These are phyloP conservation scores for Theristicus caerulescens DNA, from an alignment of 2,113 vertebrate species.

Conservation along the genomic window DNA sequence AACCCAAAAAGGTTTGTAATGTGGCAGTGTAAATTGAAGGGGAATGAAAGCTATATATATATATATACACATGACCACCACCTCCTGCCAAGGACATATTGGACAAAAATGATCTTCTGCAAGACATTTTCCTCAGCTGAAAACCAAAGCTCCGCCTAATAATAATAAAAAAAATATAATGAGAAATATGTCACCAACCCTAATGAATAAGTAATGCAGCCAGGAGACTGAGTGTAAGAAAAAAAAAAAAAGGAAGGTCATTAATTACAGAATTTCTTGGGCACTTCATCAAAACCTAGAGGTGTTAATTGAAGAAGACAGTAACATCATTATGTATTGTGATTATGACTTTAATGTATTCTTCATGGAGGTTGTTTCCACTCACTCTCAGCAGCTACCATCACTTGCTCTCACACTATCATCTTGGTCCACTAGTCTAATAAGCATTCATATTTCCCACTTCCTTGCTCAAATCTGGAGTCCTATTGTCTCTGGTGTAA, in stretches of 20 bases:
- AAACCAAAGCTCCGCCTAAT: neutral
- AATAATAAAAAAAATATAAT: neutral
- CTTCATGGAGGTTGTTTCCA: neutral
- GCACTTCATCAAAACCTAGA: neutral
- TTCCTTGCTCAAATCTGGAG: neutral
- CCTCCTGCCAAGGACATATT: fast-evolving
- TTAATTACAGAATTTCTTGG: neutral
- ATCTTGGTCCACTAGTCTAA: neutral
- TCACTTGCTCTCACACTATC: neutral
- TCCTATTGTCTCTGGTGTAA: neutral
- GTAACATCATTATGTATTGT: neutral
- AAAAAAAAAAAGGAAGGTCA: neutral
- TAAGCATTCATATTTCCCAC: neutral
- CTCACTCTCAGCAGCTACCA: neutral
- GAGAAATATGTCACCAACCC: neutral
- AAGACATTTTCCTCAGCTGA: neutral
- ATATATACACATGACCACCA: no score
- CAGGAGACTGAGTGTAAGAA: neutral
- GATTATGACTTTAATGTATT: neutral
- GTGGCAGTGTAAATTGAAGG: neutral
- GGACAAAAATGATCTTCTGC: neutral
- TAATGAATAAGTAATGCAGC: neutral
- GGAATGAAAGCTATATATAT: neutral
- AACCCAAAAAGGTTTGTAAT: neutral
- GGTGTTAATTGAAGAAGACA: neutral